These are phyloP conservation scores for Euwallacea fornicatus DNA, from an alignment of 1,140 invertebrate genomes.

Conservation along the genomic window DNA sequence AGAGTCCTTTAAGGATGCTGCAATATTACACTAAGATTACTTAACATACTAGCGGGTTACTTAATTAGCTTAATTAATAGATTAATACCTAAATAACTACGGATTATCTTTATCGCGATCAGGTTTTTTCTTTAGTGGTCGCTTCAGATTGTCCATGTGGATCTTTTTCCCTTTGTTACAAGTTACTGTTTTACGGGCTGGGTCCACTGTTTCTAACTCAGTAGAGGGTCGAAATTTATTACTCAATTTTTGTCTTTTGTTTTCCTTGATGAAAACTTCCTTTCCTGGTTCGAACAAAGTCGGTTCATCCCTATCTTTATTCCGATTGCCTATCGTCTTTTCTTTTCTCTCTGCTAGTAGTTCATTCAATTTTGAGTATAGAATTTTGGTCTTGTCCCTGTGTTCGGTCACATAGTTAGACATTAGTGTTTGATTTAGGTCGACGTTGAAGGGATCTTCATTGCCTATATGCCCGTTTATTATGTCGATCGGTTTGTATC, in stretches of 20 bases:
- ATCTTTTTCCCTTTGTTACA: neutral
- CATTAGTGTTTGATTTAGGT: neutral
- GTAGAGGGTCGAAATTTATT: slow-evolving; percentile 1
- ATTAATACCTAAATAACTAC: too few relatives aligned
- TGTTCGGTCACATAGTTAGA: neutral
- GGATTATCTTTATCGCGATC: too few relatives aligned
- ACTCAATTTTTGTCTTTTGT: neutral
- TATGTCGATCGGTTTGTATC: neutral
- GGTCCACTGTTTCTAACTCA: neutral
- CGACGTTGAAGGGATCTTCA: neutral
- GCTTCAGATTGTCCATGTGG: neutral
- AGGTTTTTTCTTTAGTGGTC: too few relatives aligned
- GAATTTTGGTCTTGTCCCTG: neutral
- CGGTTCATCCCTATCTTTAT: neutral
- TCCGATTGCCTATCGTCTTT: neutral
- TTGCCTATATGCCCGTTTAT: neutral
- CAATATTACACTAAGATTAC: too few relatives aligned
- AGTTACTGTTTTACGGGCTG: neutral
- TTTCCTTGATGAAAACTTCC: neutral
- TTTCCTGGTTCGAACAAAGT: neutral
- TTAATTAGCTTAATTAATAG: too few relatives aligned
- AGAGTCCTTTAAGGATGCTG: neutral
- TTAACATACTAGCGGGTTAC: too few relatives aligned
- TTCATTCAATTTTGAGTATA: slow-evolving; percentile 1
- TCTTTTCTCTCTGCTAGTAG: neutral